These are phyloP conservation scores for Hormaphis cornu DNA, from an alignment of 1,140 invertebrate genomes.

Conservation along the genomic window DNA sequence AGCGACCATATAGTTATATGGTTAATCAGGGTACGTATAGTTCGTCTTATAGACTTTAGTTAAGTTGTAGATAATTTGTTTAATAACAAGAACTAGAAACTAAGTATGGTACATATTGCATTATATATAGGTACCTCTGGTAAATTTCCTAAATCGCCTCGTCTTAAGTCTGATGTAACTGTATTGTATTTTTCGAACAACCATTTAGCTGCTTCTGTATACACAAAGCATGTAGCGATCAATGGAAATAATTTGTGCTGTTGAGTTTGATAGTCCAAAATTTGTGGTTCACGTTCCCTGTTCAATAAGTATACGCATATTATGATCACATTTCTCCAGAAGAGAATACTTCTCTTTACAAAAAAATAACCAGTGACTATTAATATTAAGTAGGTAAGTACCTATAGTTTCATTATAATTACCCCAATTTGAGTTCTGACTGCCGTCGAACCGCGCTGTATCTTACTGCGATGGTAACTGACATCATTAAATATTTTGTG, in stretches of 20 bases:
- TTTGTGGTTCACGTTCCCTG: conserved; percentile 75
- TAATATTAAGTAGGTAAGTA: too few relatives aligned
- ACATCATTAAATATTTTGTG: conserved; percentile 60
- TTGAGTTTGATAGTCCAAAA: conserved; percentile 87
- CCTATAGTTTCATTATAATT: too few relatives aligned
- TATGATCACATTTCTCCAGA: too few relatives aligned
- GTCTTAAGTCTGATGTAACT: conserved; percentile 65
- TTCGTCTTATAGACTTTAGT: background rate
- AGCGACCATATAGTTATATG: too few relatives aligned
- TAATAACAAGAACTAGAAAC: background rate
- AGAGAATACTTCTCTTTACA: too few relatives aligned
- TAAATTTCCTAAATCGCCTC: conserved; percentile 64
- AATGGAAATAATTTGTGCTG: conserved; percentile 81
- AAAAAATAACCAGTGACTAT: too few relatives aligned
- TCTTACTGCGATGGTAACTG: conserved; percentile 71
- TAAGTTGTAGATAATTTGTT: background rate
- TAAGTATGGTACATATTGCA: too few relatives aligned
- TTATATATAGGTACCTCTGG: conserved; percentile 75
- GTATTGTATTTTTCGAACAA: conserved; percentile 74
- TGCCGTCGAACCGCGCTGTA: conserved; percentile 85
- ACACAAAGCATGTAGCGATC: conserved; percentile 68
- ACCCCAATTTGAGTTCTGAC: conserved; percentile 72
- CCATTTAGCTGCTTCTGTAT: conserved; percentile 60
- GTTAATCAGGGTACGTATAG: too few relatives aligned
- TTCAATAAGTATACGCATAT: conserved; percentile 38